phyloP scores from a whole-genome alignment of 2,113 vertebrate species.

The Mesembrinibis cayennensis region DNA sequence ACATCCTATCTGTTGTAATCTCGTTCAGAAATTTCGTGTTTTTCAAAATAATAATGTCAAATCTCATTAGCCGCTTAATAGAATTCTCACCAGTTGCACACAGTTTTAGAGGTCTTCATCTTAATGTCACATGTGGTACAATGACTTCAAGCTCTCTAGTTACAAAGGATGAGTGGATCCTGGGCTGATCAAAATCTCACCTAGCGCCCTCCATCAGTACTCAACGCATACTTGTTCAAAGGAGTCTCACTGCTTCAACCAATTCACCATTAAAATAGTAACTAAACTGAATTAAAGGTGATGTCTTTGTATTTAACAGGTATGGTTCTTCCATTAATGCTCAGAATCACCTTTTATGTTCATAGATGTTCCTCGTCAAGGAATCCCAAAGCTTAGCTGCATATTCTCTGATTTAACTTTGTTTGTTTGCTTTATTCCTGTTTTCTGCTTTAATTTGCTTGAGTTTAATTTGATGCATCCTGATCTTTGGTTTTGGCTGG shows the following conservation, averaged over 20 bases:
- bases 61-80: neutral
- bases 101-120: neutral
- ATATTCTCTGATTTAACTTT: neutral
- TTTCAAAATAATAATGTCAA: neutral
- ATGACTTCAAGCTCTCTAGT: neutral
- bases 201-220: neutral
- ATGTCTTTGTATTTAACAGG: neutral
- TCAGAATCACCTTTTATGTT: neutral
- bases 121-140: neutral
- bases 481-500: rapidly evolving
- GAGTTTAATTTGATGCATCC: neutral
- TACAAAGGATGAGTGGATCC: neutral
- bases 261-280: neutral
- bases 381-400: neutral
- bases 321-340: neutral
- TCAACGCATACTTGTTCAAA: neutral
- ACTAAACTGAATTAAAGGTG: neutral
- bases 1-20: neutral
- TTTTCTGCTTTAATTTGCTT: neutral
- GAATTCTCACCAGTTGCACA: neutral
- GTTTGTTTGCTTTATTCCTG: neutral
- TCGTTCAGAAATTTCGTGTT: neutral
- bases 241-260: neutral
- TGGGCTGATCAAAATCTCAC: neutral
- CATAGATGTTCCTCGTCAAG: neutral